These are phyloP conservation scores for Crotalus tigris DNA, from an alignment of 2,113 vertebrate species.

Conservation along the genomic window DNA sequence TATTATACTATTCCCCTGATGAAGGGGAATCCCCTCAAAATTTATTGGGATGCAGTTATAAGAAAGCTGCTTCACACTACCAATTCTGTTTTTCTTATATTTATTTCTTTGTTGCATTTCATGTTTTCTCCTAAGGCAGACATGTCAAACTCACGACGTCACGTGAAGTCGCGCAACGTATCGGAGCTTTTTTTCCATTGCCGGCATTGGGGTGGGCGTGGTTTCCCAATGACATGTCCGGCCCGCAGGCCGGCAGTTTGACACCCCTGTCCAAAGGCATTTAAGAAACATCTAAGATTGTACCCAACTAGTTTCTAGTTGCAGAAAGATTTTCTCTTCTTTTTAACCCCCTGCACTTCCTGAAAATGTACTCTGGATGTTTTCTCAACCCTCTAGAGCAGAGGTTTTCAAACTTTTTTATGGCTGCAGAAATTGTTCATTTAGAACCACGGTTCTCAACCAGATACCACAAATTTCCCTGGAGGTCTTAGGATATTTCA, in stretches of 20 bases:
- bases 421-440: background rate
- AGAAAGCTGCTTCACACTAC: background rate
- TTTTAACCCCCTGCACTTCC: background rate
- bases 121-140: background rate
- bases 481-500: background rate
- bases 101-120: background rate
- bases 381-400: background rate
- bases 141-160: too few relatives aligned
- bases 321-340: background rate
- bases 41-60: background rate
- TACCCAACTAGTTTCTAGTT: background rate
- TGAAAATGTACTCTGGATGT: background rate
- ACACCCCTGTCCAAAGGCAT: too few relatives aligned
- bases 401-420: background rate
- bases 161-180: too few relatives aligned
- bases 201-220: too few relatives aligned
- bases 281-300: background rate
- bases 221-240: too few relatives aligned
- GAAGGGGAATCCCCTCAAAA: background rate
- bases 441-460: background rate
- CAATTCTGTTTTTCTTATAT: background rate
- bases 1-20: background rate
- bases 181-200: too few relatives aligned
- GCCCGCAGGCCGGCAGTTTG: too few relatives aligned
- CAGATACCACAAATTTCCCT: background rate